These are phyloP conservation scores for Eulemur macaco DNA, from an alignment of 2,113 vertebrate genomes.

Conservation along the genomic window DNA sequence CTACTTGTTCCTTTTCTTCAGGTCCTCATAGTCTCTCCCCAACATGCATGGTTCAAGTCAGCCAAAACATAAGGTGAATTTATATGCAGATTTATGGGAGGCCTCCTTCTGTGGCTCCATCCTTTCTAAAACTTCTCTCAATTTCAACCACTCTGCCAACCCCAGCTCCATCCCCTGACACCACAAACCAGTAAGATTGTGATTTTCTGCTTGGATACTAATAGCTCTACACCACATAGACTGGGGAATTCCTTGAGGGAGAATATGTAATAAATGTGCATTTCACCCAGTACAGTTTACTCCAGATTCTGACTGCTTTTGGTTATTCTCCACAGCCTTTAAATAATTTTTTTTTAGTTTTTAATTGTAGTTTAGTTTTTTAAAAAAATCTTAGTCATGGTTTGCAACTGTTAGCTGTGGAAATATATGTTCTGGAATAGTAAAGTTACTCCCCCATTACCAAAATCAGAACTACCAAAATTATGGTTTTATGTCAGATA, in stretches of 20 bases:
- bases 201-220: background rate
- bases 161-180: background rate
- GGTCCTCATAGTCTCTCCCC: background rate
- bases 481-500: background rate
- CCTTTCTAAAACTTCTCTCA: conserved; percentile 7
- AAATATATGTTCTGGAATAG: background rate
- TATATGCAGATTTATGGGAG: background rate
- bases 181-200: background rate
- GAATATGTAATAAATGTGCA: conserved; percentile 21
- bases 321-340: background rate
- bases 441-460: conserved; percentile 1
- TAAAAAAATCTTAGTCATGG: background rate
- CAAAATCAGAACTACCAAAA: conserved; percentile 31
- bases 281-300: background rate
- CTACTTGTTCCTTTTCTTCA: background rate
- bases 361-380: background rate
- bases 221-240: background rate
- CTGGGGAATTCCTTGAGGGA: background rate
- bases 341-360: conserved; percentile 5
- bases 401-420: background rate
- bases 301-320: background rate
- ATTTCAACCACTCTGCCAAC: background rate
- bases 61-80: background rate
- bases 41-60: background rate
- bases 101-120: background rate